Evolutionary conservation across 2,113 vertebrate species (phyloP), one percentile per base, ranked within the genome.

Genomic region (Polypterus senegalus): DNA sequence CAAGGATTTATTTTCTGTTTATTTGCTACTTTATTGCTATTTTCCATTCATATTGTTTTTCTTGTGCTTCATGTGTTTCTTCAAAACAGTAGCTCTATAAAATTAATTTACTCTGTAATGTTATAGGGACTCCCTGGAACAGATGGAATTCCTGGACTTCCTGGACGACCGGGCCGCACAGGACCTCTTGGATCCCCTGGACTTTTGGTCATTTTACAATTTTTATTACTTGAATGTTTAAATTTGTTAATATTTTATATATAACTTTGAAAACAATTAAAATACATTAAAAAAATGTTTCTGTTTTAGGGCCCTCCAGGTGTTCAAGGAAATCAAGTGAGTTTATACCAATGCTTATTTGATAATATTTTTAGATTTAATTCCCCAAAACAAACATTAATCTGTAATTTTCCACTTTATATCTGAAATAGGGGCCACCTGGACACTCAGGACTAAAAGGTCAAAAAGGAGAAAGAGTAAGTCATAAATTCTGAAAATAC

Each of bases 401-500:
- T 27, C 27, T 27, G 27, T 1, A 27, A 27, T 27, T 27, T 27
- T 27, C 27, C 27, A 27, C 27, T 27, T 27, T 27, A 27, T 27
- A 27, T 27, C 27, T 27, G 27, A 27, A 27, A 27, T 69, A 93
- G 92, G 92, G 92, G 9, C 71, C 65, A 58, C 80, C 77, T 3
- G 92, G 92, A 11, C 67, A 70, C 55, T 65, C 89, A 4, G 92
- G 92, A 66, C 72, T 76, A 45, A 82, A 72, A 1, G 92, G 92
- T 8, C 89, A 89, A 5, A 89, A 92, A 81, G 92, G 92, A 72
- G 89, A 93, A 59, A 84, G 90, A 70, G 92, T 93, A 68, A 83
- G 90, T 84, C 70, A 9, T 47, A 3, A n/a, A 10, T 10, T 27
- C 27, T 27, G 2, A 27, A 27, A 27, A 27, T 27, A 27, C 27